A percentile compares a stretch with the other conserved stretches of the same genome.
These are phyloP conservation scores for Phyllotis vaccarum DNA, from an alignment of 2,797 vertebrate genomes.

Conservation along the genomic window DNA sequence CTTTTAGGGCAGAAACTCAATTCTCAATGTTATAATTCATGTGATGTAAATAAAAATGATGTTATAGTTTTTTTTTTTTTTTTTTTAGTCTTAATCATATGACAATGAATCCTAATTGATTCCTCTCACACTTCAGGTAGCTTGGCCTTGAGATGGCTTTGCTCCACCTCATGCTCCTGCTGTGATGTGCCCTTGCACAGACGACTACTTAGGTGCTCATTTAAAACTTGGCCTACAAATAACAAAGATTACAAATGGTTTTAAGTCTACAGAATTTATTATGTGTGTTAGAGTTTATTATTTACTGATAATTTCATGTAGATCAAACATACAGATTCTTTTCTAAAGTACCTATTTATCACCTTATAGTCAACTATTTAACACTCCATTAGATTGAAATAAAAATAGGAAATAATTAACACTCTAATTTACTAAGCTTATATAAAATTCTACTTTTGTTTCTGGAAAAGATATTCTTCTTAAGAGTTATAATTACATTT, in stretches of 20 bases:
- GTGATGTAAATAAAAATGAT: background rate
- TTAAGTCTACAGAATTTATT: slow-evolving; percentile 24
- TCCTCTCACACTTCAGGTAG: background rate
- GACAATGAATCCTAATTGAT: background rate
- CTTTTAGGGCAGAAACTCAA: slow-evolving; percentile 13
- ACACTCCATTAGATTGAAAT: background rate
- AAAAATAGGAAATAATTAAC: background rate
- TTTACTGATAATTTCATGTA: background rate
- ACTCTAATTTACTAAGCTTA: background rate
- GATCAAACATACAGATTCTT: background rate
- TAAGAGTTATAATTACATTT: background rate
- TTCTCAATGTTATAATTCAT: background rate
- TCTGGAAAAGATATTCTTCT: background rate
- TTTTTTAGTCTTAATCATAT: background rate
- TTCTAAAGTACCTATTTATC: background rate
- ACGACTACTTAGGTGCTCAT: background rate
- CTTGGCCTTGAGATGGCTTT: background rate
- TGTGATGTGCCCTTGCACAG: too few species aligned
- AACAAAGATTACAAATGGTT: background rate
- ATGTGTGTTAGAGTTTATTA: background rate
- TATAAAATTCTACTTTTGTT: background rate
- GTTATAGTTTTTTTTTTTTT: background rate
- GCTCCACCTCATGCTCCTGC: too few species aligned
- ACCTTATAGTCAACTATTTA: background rate
- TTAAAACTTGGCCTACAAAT: background rate